Evolutionary conservation across 2,797 vertebrate genomes (phyloP), one percentile per base, ranked within the genome.

Genomic region (Podarcis lilfordi): DNA sequence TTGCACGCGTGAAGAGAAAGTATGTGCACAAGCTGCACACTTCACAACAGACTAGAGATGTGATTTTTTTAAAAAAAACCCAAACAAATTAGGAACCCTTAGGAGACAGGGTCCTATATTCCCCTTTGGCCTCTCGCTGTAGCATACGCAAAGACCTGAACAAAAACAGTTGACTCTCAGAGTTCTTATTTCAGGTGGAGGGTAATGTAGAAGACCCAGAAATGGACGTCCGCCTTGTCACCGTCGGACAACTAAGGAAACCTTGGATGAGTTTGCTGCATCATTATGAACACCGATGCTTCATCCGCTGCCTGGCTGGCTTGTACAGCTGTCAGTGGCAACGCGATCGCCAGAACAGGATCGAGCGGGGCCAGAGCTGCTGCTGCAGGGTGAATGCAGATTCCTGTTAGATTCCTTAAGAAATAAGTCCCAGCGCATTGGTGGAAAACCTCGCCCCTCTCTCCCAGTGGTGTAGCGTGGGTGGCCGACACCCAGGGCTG

Each of bases 291-390:
- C 93, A 96, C 89, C 97, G 97, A 92, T 98, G 97, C 15, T 98
- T 97, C 85, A 95, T 98, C 95, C 98, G 98, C 88, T 98, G 98
- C 82, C 96, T 99, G 96, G 98, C 97, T 2, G 98, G 98, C 3
- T 97, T 98, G 88, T 99, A 99, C 72, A 98, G 98, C 92, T 98
- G 98, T 96, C 97, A 97, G 35, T 99, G 98, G 98, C 97, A 97
- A 90, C 94, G 96, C 32, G 98, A 98, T 95, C 97, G 97, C 90
- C 96, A 97, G 84, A 94, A 97, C 7, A 96, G 92, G 64, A 96
- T 96, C 0, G 97, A 98, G 95, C 97, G 97, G 1, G 98, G 98
- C 72, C 97, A 97, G 79, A 98, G 98, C 96, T 98, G 98, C 98
- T 99, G 98, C 97, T 98, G 94, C 77, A 85, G 78, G 98, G 98